Evolutionary conservation across 1,140 invertebrate genomes (phyloP), one percentile per base, ranked within the genome.

Genomic region (Lerema accius): DNA sequence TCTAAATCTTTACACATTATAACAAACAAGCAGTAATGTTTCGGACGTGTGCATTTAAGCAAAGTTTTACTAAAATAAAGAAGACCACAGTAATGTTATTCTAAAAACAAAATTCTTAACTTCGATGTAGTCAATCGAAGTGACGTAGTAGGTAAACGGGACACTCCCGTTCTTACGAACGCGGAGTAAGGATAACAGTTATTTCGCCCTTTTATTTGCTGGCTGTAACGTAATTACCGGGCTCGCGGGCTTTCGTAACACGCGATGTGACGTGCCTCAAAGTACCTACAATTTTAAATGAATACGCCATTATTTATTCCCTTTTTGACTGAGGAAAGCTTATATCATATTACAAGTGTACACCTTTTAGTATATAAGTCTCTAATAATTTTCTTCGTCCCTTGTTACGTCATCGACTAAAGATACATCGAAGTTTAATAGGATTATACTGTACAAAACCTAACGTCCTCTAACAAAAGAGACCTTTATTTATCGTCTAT

Each of bases 181-280:
- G 26, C 37, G 51, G 35, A 63, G 50, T 65, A 67, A 65, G 60
- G 66, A 59, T 67, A 71, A 71, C 71, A 71, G 62, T 73, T 74
- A 77, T 71, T 63, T 55, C 69, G 63, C 61, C 71, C 65, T 67
- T 65, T 69, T 69, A 63, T 70, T 70, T 74, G 62, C 65, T 59
- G 62, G 65, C 72, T 64, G 69, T 75, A 67, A 75, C 62, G 63
- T 67, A 75, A 77, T 79, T 77, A 76, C 58, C 35, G 62, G 48
- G 39, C 63, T 58, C 16, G 55, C 17, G 39, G 37, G 66, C 64
- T 66, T 50, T 55, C 43, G 39, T 58, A 62, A 40, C 74, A 79
- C 71, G 74, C 74, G 39, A 76, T 72, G 43, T 75, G 49, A 65
- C 72, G 72, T 75, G 72, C 17, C 17, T 53, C 43, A 39, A 55